A percentile compares a stretch with the other conserved stretches of the same genome.
Evolutionary conservation across 2,797 vertebrate genomes (phyloP).

Genomic region (Tarsius wallacei): DNA sequence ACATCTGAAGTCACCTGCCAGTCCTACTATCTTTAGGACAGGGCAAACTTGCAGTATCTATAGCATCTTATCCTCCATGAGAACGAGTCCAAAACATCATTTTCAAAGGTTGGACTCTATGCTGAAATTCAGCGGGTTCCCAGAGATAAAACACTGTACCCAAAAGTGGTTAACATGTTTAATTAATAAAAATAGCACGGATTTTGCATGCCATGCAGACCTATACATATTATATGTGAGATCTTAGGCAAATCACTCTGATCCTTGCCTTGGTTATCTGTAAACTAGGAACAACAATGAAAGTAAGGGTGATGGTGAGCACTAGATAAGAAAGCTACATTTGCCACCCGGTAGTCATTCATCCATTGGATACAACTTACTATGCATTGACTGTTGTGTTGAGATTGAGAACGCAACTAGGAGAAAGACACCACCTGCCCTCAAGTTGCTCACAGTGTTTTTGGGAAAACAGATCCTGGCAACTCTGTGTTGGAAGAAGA

Average conservation of each 20-base stretch:
- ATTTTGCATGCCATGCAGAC: neutral
- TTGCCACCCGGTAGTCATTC: neutral
- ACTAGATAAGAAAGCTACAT: neutral
- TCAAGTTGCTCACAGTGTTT: neutral
- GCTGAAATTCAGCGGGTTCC: conserved; percentile 7
- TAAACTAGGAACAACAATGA: neutral
- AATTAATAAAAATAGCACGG: neutral
- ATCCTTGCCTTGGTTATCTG: neutral
- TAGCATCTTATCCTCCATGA: neutral
- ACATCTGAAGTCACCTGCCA: neutral
- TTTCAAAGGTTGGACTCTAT: neutral
- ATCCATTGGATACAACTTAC: neutral
- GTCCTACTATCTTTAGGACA: neutral
- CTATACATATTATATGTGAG: neutral
- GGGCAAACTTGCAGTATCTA: neutral
- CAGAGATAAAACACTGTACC: neutral
- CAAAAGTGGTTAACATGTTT: neutral
- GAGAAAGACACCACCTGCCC: neutral
- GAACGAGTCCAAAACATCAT: neutral
- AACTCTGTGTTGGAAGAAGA: conserved; percentile 15
- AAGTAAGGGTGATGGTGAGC: neutral
- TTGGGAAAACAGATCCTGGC: neutral
- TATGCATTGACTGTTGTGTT: neutral
- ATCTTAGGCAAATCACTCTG: neutral
- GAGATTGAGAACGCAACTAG: neutral